Evolutionary conservation across 2,113 vertebrate species (phyloP).

Genomic region (Zosterops japonicus): DNA sequence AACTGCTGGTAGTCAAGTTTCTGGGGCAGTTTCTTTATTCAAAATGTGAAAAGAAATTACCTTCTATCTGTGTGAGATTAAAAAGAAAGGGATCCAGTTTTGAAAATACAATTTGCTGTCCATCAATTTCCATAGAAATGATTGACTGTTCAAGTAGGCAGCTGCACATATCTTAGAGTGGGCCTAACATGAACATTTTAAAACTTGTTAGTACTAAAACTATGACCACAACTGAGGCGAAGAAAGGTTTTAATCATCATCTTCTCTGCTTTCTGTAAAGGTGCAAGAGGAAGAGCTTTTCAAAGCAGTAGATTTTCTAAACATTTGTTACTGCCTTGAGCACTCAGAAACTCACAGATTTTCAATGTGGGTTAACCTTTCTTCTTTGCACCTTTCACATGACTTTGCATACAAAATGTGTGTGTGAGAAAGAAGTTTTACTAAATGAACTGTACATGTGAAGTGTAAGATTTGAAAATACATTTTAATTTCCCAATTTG

Average conservation of each 20-base stretch:
- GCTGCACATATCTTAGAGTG: neutral
- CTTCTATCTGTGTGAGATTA: neutral
- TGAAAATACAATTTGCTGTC: neutral
- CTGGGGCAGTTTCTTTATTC: neutral
- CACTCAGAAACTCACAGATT: neutral
- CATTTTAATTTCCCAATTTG: neutral
- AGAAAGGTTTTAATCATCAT: neutral
- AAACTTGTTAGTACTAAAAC: neutral
- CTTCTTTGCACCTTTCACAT: neutral
- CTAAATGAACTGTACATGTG: neutral
- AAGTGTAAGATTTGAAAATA: neutral
- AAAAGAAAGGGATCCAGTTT: neutral
- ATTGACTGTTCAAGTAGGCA: neutral
- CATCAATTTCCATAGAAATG: neutral
- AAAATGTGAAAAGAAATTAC: neutral
- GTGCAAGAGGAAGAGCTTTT: neutral
- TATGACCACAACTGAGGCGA: neutral
- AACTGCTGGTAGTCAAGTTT: neutral
- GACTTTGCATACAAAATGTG: neutral
- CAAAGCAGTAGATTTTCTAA: neutral
- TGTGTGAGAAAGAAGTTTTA: neutral
- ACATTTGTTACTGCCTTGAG: neutral
- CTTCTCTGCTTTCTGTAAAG: neutral
- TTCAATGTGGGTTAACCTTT: neutral
- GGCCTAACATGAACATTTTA: neutral